Evolutionary conservation across 2,113 vertebrate genomes (phyloP).

Genomic region (Apeltes quadracus): DNA sequence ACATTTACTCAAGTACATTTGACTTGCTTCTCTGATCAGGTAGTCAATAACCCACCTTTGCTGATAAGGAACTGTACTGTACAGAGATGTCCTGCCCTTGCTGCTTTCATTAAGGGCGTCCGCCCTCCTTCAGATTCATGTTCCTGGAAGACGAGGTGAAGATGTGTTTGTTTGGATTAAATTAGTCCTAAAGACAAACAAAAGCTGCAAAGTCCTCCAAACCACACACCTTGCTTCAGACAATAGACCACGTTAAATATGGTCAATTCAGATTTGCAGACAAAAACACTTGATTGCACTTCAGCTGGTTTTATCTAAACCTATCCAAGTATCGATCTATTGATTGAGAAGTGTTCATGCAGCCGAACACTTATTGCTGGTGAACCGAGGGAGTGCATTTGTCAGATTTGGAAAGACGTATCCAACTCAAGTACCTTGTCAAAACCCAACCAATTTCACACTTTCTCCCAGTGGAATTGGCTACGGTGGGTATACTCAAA

Average conservation of each 20-base stretch:
- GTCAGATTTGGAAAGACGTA: neutral
- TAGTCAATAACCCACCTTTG: slow-evolving; percentile 84
- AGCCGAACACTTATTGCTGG: too few relatives aligned
- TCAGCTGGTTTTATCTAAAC: slow-evolving; percentile 10
- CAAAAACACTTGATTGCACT: neutral
- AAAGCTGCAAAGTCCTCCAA: neutral
- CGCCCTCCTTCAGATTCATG: slow-evolving; percentile 98
- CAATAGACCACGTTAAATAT: neutral
- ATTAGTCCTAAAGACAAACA: neutral
- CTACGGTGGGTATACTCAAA: neutral
- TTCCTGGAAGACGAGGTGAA: slow-evolving; percentile 80
- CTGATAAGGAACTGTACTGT: slow-evolving; percentile 99
- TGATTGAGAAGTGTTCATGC: too few relatives aligned
- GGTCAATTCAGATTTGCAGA: neutral
- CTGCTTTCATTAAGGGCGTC: slow-evolving; percentile 98
- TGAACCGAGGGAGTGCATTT: too few relatives aligned
- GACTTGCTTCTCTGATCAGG: neutral
- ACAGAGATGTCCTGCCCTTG: slow-evolving; percentile 96
- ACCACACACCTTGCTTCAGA: neutral
- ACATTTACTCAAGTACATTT: neutral
- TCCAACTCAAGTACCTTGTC: neutral
- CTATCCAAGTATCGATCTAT: neutral
- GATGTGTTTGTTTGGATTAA: neutral
- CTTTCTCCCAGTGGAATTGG: neutral
- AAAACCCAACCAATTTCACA: neutral